Evolutionary conservation across 2,888 invertebrate genomes (phyloP).

Genomic region (Lasioglossum vierecki): DNA sequence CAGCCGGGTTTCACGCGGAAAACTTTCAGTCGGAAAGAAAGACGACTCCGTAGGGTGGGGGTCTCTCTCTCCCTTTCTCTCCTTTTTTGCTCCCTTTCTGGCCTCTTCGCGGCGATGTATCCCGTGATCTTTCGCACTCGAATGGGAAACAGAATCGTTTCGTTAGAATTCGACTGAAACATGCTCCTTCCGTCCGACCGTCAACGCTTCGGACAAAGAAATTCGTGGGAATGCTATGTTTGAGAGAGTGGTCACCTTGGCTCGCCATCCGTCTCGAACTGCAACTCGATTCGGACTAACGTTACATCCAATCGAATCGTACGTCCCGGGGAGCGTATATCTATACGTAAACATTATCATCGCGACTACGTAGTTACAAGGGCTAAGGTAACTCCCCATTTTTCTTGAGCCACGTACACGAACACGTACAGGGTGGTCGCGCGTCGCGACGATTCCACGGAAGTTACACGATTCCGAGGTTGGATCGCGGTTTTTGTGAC

Average conservation of each 20-base stretch:
- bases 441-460: slow-evolving; percentile 50
- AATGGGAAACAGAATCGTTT: slow-evolving; percentile 9
- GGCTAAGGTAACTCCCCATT: not conserved
- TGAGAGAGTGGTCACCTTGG: slow-evolving; percentile 39
- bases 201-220: too few species aligned
- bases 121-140: not conserved
- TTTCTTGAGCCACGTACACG: slow-evolving; percentile 66
- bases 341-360: slow-evolving; percentile 58
- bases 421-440: slow-evolving; percentile 60
- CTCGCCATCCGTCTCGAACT: slow-evolving; percentile 25
- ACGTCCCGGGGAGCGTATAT: slow-evolving; percentile 39
- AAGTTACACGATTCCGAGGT: slow-evolving; percentile 62
- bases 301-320: slow-evolving; percentile 58
- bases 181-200: not conserved
- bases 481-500: slow-evolving; percentile 52
- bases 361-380: slow-evolving; percentile 62
- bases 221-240: not conserved
- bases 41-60: not conserved
- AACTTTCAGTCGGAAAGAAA: not conserved
- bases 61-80: slow-evolving; percentile 6
- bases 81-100: not conserved
- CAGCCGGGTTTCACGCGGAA: not conserved
- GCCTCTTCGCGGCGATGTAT: not conserved
- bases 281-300: slow-evolving; percentile 33
- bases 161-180: not conserved